Conservation (phyloP, 2,797 vertebrate genomes). For the Schizopygopsis pylzovi region DNA sequence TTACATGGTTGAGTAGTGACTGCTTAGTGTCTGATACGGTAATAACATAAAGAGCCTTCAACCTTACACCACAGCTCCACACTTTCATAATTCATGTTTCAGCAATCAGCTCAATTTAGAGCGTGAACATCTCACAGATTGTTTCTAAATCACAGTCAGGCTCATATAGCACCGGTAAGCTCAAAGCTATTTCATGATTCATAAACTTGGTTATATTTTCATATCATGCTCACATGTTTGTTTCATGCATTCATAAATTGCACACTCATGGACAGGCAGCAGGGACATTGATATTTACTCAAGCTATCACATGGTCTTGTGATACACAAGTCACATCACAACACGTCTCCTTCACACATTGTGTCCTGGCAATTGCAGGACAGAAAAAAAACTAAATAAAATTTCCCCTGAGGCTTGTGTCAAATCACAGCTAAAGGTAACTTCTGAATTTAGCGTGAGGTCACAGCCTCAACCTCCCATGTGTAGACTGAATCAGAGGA, state of each 20-base stretch:
- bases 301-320: constrained; percentile 38
- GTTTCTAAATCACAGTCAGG: constrained; percentile 18
- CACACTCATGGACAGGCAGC: constrained; percentile 11
- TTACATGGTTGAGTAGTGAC: constrained; percentile 34
- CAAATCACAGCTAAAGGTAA: constrained; percentile 62
- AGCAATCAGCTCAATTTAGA: constrained; percentile 11
- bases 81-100: constrained; percentile 27
- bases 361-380: constrained; percentile 48
- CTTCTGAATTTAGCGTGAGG: constrained; percentile 57
- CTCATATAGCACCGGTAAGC: not conserved
- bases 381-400: constrained; percentile 44
- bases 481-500: constrained; percentile 42
- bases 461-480: constrained; percentile 54
- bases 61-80: not conserved
- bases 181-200: constrained; percentile 33
- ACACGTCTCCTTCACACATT: constrained; percentile 38
- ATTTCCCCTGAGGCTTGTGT: constrained; percentile 51
- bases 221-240: constrained; percentile 27
- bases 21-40: constrained; percentile 5
- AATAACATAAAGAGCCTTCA: constrained; percentile 16
- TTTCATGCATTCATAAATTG: constrained; percentile 23
- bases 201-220: constrained; percentile 19
- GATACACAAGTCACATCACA: constrained; percentile 26
- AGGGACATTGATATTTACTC: constrained; percentile 36
- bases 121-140: not conserved